phyloP scores from a whole-genome alignment of 2,113 vertebrate species.

The Anolis carolinensis region DNA sequence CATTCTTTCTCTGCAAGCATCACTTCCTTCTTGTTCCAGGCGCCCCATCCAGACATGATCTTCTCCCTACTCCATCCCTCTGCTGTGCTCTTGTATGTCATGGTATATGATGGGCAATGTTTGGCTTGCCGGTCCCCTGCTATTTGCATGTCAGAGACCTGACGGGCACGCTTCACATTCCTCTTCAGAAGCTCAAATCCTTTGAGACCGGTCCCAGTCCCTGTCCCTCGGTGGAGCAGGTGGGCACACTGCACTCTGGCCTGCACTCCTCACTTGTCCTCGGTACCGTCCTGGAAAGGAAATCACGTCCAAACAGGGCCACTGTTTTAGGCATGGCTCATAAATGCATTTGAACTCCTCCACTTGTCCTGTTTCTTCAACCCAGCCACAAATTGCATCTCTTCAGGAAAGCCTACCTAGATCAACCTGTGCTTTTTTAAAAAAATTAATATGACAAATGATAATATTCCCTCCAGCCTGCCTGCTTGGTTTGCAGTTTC shows the following conservation, averaged over 20 bases:
- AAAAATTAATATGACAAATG: background rate
- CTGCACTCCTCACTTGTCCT: background rate
- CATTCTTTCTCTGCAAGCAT: background rate
- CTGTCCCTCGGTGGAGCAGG: background rate
- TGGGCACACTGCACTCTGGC: background rate
- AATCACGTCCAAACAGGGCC: background rate
- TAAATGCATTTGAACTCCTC: background rate
- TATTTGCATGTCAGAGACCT: background rate
- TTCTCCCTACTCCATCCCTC: background rate
- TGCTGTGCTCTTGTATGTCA: background rate
- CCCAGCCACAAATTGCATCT: background rate
- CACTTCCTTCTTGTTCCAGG: background rate
- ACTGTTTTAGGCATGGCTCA: background rate
- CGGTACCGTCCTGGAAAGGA: background rate
- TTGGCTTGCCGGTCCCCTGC: rapidly evolving
- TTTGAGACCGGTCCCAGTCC: background rate
- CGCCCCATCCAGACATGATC: background rate
- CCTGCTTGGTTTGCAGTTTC: background rate
- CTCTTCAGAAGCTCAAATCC: background rate
- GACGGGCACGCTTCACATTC: background rate
- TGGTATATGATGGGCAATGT: background rate
- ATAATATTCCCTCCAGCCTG: too few relatives aligned
- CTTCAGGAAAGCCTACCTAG: background rate
- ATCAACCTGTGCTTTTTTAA: background rate
- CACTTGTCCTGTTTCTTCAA: background rate